phyloP scores from a whole-genome alignment of 2,797 vertebrate species.

The Diplodus puntazzo region DNA sequence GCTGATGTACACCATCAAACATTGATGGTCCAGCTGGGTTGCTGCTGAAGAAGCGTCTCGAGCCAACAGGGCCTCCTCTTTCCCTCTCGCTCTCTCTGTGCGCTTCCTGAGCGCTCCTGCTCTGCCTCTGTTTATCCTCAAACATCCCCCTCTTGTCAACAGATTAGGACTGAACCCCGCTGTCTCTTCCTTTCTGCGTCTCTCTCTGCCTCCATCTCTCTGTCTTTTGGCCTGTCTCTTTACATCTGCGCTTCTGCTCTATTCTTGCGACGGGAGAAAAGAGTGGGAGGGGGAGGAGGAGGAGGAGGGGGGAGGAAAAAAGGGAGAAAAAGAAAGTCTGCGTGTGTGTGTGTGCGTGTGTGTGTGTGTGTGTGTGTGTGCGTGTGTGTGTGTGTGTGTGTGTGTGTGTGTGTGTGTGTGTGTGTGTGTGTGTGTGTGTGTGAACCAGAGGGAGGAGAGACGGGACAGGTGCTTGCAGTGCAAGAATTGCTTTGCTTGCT shows the following conservation, averaged over 20 bases:
- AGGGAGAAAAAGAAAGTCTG: conserved; percentile 39
- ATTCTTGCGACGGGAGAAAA: conserved; percentile 59
- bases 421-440: conserved; percentile 25
- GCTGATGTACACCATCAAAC: conserved; percentile 64
- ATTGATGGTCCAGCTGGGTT: conserved; percentile 60
- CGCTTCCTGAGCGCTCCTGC: conserved; percentile 46
- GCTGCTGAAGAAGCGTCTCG: conserved; percentile 33
- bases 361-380: conserved; percentile 24
- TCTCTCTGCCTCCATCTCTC: conserved; percentile 70
- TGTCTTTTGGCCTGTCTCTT: conserved; percentile 77
- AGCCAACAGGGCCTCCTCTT: conserved; percentile 36
- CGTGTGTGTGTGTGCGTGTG: conserved; percentile 23
- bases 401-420: conserved; percentile 24
- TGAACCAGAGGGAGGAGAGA: conserved; percentile 16
- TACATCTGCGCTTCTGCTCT: conserved; percentile 66
- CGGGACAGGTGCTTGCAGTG: conserved; percentile 77
- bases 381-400: conserved; percentile 23
- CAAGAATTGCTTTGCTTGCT: conserved; percentile 72
- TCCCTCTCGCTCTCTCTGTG: conserved; percentile 17
- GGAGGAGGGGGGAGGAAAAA: not conserved
- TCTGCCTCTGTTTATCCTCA: conserved; percentile 75
- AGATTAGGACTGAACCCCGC: conserved; percentile 75
- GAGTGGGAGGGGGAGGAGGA: conserved; percentile 22
- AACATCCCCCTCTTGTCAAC: conserved; percentile 77
- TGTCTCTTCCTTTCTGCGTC: conserved; percentile 74